Conservation (phyloP, 2,113 vertebrate species). For the Stigmatopora argus region DNA sequence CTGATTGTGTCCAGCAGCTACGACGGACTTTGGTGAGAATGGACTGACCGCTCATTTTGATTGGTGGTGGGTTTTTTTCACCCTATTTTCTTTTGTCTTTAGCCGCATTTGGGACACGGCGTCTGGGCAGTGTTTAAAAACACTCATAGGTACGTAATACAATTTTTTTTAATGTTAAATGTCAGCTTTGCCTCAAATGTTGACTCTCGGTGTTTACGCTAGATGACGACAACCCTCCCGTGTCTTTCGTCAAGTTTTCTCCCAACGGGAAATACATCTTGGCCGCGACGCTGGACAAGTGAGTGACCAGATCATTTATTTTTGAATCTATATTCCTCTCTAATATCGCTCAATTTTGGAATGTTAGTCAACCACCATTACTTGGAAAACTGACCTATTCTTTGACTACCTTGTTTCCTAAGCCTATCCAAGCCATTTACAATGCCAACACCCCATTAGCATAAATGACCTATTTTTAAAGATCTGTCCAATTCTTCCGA, state of each 20-base stretch:
- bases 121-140: conserved; percentile 98
- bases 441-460: too few species aligned
- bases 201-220: background rate
- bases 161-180: background rate
- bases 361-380: too few species aligned
- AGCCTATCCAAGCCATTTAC: too few species aligned
- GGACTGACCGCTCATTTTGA: background rate
- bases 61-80: too few species aligned
- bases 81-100: conserved; percentile 12
- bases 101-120: conserved; percentile 99
- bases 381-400: too few species aligned
- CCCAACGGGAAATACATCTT: conserved; percentile 98
- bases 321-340: too few species aligned
- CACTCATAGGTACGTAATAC: conserved; percentile 80
- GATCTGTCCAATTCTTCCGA: too few species aligned
- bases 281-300: conserved; percentile 98
- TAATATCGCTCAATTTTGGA: too few species aligned
- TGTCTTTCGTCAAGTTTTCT: conserved; percentile 98
- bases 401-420: too few species aligned
- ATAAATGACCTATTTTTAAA: too few species aligned
- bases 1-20: conserved; percentile 98
- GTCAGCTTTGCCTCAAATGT: background rate
- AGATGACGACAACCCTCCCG: conserved; percentile 98
- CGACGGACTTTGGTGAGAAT: conserved; percentile 91
- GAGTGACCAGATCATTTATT: conserved; percentile 46